Conservation (phyloP, 64 coral and sea anemone species). For the Porites australiensis region DNA sequence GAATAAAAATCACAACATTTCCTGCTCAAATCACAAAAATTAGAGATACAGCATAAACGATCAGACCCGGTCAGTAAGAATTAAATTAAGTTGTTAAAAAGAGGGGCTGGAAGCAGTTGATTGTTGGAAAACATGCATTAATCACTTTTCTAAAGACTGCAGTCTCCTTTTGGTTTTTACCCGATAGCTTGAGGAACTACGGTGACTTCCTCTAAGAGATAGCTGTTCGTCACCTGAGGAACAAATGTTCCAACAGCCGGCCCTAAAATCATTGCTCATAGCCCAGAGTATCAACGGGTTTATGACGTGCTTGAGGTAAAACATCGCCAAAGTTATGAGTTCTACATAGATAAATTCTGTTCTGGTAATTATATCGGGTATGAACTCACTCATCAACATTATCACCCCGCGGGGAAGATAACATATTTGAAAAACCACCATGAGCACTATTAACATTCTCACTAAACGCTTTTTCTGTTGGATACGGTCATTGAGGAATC, state of each 20-base stretch:
- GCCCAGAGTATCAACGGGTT: slow-evolving; percentile 81
- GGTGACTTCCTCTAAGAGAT: background rate
- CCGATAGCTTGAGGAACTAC: background rate
- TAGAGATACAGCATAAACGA: too few relatives aligned
- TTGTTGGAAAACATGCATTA: too few relatives aligned
- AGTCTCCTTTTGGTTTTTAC: background rate
- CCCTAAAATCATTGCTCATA: slow-evolving; percentile 84
- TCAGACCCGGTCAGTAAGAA: too few relatives aligned
- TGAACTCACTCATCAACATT: slow-evolving; percentile 61
- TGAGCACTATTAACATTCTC: slow-evolving; percentile 70
- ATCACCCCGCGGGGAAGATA: slow-evolving; percentile 78
- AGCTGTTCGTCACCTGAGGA: background rate
- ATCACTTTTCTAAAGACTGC: background rate
- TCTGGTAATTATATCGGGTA: background rate
- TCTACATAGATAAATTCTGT: slow-evolving; percentile 54
- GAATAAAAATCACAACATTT: too few relatives aligned
- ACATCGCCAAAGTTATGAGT: slow-evolving; percentile 63
- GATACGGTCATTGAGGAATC: slow-evolving; percentile 12
- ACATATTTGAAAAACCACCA: slow-evolving; percentile 82
- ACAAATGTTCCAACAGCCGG: slow-evolving; percentile 48
- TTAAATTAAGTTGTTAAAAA: too few relatives aligned
- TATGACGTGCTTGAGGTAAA: slow-evolving; percentile 84
- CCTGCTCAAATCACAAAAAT: too few relatives aligned
- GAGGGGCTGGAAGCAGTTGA: too few relatives aligned
- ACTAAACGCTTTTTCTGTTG: slow-evolving; percentile 62